Evolutionary conservation across 2,797 vertebrate genomes (phyloP).

Genomic region (Lutjanus argentimaculatus): DNA sequence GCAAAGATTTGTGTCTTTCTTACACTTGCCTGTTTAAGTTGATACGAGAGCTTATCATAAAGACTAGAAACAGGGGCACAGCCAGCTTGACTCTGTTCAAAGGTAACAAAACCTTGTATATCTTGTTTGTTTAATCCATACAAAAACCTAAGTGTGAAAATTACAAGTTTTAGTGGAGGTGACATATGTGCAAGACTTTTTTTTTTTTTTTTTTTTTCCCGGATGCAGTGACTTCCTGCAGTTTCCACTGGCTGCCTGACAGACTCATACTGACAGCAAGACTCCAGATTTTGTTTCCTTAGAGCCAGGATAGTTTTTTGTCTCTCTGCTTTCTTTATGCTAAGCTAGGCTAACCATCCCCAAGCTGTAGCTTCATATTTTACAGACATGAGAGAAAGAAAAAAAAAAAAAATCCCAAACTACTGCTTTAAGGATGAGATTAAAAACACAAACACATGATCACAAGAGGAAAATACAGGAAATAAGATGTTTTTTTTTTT

Average conservation of each 20-base stretch:
- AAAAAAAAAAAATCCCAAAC: neutral
- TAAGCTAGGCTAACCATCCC: neutral
- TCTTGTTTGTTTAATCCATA: neutral
- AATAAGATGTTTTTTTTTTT: too few species aligned
- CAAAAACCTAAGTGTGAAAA: neutral
- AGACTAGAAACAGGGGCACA: neutral
- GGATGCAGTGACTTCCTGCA: neutral
- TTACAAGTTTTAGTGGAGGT: neutral
- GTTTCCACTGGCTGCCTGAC: neutral
- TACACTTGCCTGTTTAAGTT: neutral
- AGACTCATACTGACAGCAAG: neutral
- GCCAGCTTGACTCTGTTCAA: neutral
- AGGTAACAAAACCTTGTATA: neutral
- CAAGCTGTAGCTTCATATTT: neutral
- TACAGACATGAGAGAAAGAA: neutral
- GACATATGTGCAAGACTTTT: neutral
- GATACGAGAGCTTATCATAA: neutral
- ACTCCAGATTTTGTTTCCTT: neutral
- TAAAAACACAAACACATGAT: neutral
- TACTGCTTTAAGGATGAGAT: neutral
- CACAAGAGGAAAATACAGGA: neutral
- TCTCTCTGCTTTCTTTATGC: neutral
- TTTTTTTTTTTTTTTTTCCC: neutral
- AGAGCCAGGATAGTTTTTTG: neutral
- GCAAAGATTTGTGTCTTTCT: neutral